Evolutionary conservation across 2,888 invertebrate genomes (phyloP), one percentile per base, ranked within the genome.

Genomic region (Clistopyga incitator): DNA sequence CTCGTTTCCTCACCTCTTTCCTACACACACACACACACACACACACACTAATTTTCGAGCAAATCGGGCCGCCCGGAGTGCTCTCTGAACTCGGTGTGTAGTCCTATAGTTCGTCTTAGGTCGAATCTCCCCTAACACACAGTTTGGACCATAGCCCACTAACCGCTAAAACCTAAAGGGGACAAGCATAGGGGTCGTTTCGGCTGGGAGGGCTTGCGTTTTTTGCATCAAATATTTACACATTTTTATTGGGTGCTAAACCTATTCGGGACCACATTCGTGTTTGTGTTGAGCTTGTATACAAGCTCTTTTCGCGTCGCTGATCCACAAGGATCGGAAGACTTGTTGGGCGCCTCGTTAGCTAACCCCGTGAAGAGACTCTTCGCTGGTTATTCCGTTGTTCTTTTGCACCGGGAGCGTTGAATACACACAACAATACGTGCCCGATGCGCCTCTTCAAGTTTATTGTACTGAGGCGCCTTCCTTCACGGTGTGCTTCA

Each of bases 241-340:
- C 90, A 89, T 89, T 91, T 92, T 91, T 91, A 90, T 90, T 91
- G 90, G 91, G 91, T 92, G 92, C 87, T 90, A 91, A 92, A 91
- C 87, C 88, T 89, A 91, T 91, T 91, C 85, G 81, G 83, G 83
- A 72, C 47, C 72, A 67, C 79, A 68, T 74, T 68, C 45, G n/a
- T 47, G 38, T 38, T 18, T 23, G 56, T 15, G 47, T 68, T 59
- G 59, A 45, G 11, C 8, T 23, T 75, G 34, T 45, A 61, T 56
- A 59, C 10, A 45, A n/a, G 38, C 23, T 56, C 18, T 68, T 29
- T 23, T 77, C 45, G 52, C 45, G 52, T 45, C 50, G 18, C 15
- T 20, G 34, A 23, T 75, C 52, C 54, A 54, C 64, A 13, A 13
- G n/a, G 42, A 52, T 59, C 59, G 11, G 45, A 64, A 47, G 77